phyloP scores from a whole-genome alignment of 2,888 invertebrate genomes.

The Aphodius granarius region DNA sequence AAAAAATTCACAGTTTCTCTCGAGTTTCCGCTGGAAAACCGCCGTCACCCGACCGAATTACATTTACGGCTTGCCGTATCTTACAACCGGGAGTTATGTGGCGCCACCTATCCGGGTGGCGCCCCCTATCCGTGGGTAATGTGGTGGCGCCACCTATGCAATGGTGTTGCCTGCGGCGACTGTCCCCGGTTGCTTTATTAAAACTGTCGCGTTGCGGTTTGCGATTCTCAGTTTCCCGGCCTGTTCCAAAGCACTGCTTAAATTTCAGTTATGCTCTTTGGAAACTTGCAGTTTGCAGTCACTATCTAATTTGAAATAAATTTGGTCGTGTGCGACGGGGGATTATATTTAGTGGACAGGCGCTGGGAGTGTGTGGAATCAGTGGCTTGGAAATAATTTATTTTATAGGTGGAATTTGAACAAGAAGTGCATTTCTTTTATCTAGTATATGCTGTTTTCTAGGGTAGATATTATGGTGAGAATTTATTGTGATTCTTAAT shows the following conservation, averaged over 20 bases:
- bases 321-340: neutral
- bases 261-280: neutral
- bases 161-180: neutral
- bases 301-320: neutral
- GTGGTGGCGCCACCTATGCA: neutral
- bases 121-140: neutral
- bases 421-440: neutral
- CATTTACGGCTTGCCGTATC: neutral
- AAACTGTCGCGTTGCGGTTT: neutral
- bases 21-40: neutral
- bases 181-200: neutral
- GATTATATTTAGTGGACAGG: neutral
- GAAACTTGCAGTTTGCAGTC: neutral
- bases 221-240: neutral
- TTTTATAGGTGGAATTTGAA: neutral
- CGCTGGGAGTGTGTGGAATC: neutral
- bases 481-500: too few species aligned
- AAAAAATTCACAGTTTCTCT: neutral
- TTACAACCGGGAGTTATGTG: neutral
- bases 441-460: neutral
- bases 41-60: neutral
- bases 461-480: neutral
- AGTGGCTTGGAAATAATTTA: neutral
- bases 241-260: neutral
- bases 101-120: too few species aligned